Evolutionary conservation across 2,888 invertebrate genomes (phyloP).

Genomic region (Aproaerema taeniolella): DNA sequence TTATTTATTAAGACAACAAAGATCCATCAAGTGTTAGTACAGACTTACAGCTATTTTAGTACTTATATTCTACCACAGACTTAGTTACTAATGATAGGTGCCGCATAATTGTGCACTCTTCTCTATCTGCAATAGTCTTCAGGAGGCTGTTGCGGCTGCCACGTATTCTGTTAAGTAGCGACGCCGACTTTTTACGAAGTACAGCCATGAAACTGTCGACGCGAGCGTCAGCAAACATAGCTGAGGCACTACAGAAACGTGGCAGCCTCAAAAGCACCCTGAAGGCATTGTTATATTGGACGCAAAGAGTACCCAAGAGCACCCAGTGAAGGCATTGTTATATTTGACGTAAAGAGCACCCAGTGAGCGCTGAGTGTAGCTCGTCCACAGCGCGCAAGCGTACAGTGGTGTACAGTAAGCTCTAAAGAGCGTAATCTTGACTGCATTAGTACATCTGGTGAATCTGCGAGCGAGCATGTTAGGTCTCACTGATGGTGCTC

Average conservation of each 20-base stretch:
- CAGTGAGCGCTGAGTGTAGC: constrained; percentile 1
- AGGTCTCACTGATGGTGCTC: background rate
- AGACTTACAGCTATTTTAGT: background rate
- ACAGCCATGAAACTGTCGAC: background rate
- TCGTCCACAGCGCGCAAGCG: constrained; percentile 1
- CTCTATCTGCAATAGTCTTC: background rate
- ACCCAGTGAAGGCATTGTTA: constrained; percentile 1
- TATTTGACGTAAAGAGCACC: background rate
- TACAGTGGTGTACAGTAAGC: constrained; percentile 3
- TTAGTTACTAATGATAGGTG: background rate
- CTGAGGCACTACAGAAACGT: background rate
- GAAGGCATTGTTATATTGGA: constrained; percentile 2
- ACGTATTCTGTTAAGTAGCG: background rate
- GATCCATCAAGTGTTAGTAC: background rate
- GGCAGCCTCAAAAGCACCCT: background rate
- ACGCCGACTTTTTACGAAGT: background rate
- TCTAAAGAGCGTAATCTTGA: background rate
- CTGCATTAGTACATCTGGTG: background rate
- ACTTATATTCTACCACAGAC: background rate
- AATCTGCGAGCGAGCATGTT: constrained; percentile 1
- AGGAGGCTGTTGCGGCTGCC: background rate
- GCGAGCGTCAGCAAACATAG: background rate
- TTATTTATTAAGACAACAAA: background rate
- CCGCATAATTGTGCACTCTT: background rate
- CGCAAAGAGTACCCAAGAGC: background rate